These are phyloP conservation scores for Ctenochaetus hawaiiensis DNA, from an alignment of 2,797 vertebrate species.

Conservation along the genomic window DNA sequence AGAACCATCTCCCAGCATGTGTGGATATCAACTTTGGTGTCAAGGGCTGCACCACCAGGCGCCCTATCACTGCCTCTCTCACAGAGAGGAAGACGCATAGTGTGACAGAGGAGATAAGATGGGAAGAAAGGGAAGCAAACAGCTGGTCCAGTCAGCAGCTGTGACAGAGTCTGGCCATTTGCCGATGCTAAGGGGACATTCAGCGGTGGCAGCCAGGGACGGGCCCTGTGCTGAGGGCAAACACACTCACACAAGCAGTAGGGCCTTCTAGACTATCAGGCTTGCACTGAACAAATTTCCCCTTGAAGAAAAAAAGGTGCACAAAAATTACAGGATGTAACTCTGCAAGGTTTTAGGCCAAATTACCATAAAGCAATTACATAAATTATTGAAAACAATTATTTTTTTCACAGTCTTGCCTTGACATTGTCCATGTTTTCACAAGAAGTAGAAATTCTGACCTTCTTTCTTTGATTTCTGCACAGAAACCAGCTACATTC, in stretches of 20 bases:
- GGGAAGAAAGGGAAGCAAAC: slow-evolving; percentile 65
- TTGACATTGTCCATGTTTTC: too few species aligned
- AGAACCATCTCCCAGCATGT: slow-evolving; percentile 33
- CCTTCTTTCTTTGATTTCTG: too few species aligned
- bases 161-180: slow-evolving; percentile 61
- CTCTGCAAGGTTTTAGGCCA: too few species aligned
- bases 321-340: too few species aligned
- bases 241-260: slow-evolving; percentile 38
- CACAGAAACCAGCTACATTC: too few species aligned
- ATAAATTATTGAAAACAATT: too few species aligned
- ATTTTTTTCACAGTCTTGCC: too few species aligned
- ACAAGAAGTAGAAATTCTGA: too few species aligned
- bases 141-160: slow-evolving; percentile 71
- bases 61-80: slow-evolving; percentile 53
- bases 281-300: slow-evolving; percentile 25
- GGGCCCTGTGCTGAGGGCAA: slow-evolving; percentile 45
- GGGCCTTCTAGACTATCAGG: slow-evolving; percentile 27
- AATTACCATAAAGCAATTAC: too few species aligned
- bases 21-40: slow-evolving; percentile 59
- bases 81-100: slow-evolving; percentile 57
- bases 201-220: slow-evolving; percentile 58
- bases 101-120: slow-evolving; percentile 60
- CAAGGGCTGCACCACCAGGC: slow-evolving; percentile 52
- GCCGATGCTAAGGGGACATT: slow-evolving; percentile 63
- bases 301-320: slow-evolving; percentile 6